Percentiles rank a stretch among this genome's conserved stretches.
These are phyloP conservation scores for Takifugu rubripes DNA, from an alignment of 2,797 vertebrate genomes.

Conservation along the genomic window DNA sequence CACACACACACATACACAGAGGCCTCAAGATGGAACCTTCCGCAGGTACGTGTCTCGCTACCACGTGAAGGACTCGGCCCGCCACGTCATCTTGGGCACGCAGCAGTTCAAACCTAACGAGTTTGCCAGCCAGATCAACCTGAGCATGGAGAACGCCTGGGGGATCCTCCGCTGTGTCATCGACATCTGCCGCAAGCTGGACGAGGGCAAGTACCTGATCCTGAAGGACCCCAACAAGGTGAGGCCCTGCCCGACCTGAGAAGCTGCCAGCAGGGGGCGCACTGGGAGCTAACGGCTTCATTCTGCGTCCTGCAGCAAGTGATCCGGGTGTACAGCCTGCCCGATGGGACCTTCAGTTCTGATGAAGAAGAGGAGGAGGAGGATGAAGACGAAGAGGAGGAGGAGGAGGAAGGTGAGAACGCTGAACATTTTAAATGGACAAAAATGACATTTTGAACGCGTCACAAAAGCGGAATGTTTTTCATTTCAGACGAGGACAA, in stretches of 20 bases:
- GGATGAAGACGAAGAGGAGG: constrained; percentile 94
- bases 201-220: constrained; percentile 98
- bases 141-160: constrained; percentile 99
- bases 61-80: constrained; percentile 93
- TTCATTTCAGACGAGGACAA: constrained; percentile 61
- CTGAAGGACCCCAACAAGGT: constrained; percentile 99
- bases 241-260: constrained; percentile 11
- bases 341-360: constrained; percentile 96
- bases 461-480: not conserved
- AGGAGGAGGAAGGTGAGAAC: constrained; percentile 77
- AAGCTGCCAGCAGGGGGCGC: not conserved
- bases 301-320: constrained; percentile 80
- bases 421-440: not conserved
- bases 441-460: not conserved
- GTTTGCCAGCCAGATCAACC: constrained; percentile 99
- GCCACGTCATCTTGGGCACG: constrained; percentile 93
- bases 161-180: constrained; percentile 96
- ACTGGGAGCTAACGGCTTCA: not conserved
- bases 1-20: constrained; percentile 1
- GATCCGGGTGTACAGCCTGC: constrained; percentile 95
- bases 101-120: constrained; percentile 99
- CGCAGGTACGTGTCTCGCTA: constrained; percentile 94
- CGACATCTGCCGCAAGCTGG: constrained; percentile 97
- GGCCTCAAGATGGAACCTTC: no score
- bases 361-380: constrained; percentile 96